These are phyloP conservation scores for Nothocercus julius DNA, from an alignment of 2,113 vertebrate species.

Conservation along the genomic window DNA sequence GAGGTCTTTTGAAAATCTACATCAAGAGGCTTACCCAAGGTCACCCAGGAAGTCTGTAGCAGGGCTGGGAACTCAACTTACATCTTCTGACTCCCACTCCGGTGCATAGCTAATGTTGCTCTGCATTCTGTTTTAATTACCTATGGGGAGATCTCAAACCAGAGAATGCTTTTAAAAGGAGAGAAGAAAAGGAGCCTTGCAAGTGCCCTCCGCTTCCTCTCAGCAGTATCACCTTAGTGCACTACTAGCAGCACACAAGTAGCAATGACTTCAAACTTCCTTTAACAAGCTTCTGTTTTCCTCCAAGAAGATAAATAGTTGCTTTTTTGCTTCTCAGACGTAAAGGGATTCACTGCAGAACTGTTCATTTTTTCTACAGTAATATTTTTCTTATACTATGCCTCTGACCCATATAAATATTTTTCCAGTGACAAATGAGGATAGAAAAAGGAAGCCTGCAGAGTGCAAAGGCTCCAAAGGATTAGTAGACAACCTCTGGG, in stretches of 20 bases:
- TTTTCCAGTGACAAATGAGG: conserved; percentile 63
- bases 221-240: conserved; percentile 2
- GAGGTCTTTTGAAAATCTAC: conserved; percentile 64
- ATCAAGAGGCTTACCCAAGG: conserved; percentile 69
- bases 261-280: not conserved
- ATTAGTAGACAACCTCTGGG: conserved; percentile 69
- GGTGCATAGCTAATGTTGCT: conserved; percentile 36
- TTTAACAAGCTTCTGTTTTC: not conserved
- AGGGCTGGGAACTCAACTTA: conserved; percentile 51
- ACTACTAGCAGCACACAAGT: not conserved
- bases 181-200: not conserved
- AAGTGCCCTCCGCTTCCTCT: not conserved
- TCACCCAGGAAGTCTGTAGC: conserved; percentile 61
- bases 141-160: conserved; percentile 18
- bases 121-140: conserved; percentile 61
- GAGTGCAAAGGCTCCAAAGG: conserved; percentile 52
- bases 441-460: conserved; percentile 68
- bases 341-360: not conserved
- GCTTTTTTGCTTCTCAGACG: not conserved
- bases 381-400: not conserved
- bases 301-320: not conserved
- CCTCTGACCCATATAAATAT: conserved; percentile 52
- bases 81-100: conserved; percentile 64
- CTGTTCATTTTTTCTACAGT: conserved; percentile 10
- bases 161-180: conserved; percentile 40